Evolutionary conservation across 35 echinoderm and acorn worm genomes (phyloP).

Genomic region (Stichopus chloronotus): DNA sequence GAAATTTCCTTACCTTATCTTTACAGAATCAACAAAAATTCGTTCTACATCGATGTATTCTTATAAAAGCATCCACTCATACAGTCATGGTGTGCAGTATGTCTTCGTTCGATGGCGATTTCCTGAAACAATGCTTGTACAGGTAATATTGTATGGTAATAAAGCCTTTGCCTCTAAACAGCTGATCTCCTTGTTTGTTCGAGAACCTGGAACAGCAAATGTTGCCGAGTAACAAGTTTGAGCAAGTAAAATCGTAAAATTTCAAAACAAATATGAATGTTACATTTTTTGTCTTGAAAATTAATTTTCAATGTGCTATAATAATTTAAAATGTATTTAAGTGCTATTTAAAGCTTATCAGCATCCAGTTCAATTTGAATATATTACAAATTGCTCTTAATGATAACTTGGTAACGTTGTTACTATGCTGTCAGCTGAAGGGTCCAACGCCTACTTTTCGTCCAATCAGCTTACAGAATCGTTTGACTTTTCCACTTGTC

Average conservation of each 20-base stretch:
- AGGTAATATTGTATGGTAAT: not conserved
- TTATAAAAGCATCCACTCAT: not conserved
- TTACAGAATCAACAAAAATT: not conserved
- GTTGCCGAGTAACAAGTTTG: slow-evolving; percentile 2
- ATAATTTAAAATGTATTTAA: not conserved
- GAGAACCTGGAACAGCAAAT: not conserved
- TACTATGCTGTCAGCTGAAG: not conserved
- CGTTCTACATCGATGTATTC: not conserved
- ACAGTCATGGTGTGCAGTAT: not conserved
- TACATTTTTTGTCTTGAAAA: not conserved
- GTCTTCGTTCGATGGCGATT: not conserved
- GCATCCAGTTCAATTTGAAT: not conserved
- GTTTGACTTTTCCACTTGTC: not conserved
- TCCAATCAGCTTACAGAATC: not conserved
- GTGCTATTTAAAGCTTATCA: not conserved
- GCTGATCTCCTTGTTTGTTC: slow-evolving; percentile 39
- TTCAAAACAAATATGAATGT: not conserved
- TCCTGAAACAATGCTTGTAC: not conserved
- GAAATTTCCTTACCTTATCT: not conserved
- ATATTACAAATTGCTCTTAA: not conserved
- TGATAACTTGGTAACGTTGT: not conserved
- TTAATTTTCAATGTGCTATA: not conserved
- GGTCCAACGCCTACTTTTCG: not conserved
- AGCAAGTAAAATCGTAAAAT: not conserved
- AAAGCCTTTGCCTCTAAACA: not conserved